A percentile compares a stretch with the other conserved stretches of the same genome.
Evolutionary conservation across 2,797 vertebrate species (phyloP).

Genomic region (Valencia hispanica): DNA sequence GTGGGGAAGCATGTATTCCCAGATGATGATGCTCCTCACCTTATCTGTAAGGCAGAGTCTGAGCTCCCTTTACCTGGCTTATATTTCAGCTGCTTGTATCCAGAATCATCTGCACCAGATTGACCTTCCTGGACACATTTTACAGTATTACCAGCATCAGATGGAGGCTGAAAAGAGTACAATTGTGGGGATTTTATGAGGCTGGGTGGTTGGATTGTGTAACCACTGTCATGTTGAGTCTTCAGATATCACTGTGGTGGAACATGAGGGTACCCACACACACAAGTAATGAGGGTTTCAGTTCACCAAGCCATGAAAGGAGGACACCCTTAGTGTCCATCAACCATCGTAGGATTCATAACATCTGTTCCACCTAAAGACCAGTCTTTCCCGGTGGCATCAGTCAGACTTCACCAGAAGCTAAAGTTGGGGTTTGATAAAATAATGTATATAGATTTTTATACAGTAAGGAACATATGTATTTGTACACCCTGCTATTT

Average conservation of each 20-base stretch:
- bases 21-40: not conserved
- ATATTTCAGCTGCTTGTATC: no score
- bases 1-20: not conserved
- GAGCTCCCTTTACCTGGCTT: no score
- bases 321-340: no score
- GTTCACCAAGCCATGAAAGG: not conserved
- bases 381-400: no score
- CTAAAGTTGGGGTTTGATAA: no score
- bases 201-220: not conserved
- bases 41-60: not conserved
- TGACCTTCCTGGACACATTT: not conserved
- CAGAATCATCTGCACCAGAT: not conserved
- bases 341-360: no score
- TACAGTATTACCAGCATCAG: not conserved
- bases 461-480: no score
- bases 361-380: no score
- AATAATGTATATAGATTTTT: no score
- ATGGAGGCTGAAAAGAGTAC: not conserved
- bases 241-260: not conserved
- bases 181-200: not conserved
- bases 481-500: no score
- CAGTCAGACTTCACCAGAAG: no score
- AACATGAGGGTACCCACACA: not conserved
- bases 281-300: not conserved
- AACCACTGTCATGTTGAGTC: not conserved